Evolutionary conservation across 2,797 vertebrate genomes (phyloP), one percentile per base, ranked within the genome.

Genomic region (Anas georgica): DNA sequence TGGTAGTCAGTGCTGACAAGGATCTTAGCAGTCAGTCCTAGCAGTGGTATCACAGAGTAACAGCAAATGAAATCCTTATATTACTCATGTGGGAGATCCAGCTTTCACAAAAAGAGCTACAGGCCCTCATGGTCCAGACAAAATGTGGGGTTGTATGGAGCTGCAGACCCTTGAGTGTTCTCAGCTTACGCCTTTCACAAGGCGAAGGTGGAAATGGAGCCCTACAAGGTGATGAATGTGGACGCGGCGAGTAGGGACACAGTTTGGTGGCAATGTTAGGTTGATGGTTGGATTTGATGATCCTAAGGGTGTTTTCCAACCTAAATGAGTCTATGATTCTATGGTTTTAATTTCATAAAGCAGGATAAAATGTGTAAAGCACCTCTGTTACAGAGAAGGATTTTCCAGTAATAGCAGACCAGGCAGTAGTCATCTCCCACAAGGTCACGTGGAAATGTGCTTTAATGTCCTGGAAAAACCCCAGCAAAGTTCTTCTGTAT

Each of bases 401-500:
- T 87, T 89, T 91, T 91, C 52, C 90, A 88, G 35, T 60, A 84
- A 56, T 0, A 74, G 55, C 43, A 75, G 45, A 21, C 25, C 43
- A 79, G 73, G 67, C 18, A 75, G n/a, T 5, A 81, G 28, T 90
- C 62, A 79, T 73, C 20, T 91, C 29, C 91, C 73, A 84, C 56
- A 41, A 46, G 70, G 45, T 93, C 92, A 77, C 52, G 66, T 77
- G 94, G 92, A 96, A 96, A 91, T 88, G 63, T 88, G 81, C 18
- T 92, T 85, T 84, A 93, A 72, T 95, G 54, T 50, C 54, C 60
- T 93, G 92, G 90, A 91, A 96, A 95, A 96, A 88, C 20, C 15
- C 0, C 81, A 80, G 64, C 21, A 18, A 70, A 88, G 63, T 82
- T 92, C 75, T 75, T 94, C 91, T 82, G 41, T 43, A 87, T 91